Conservation (phyloP, 2,797 vertebrate genomes). For the Simalia tracyae region DNA sequence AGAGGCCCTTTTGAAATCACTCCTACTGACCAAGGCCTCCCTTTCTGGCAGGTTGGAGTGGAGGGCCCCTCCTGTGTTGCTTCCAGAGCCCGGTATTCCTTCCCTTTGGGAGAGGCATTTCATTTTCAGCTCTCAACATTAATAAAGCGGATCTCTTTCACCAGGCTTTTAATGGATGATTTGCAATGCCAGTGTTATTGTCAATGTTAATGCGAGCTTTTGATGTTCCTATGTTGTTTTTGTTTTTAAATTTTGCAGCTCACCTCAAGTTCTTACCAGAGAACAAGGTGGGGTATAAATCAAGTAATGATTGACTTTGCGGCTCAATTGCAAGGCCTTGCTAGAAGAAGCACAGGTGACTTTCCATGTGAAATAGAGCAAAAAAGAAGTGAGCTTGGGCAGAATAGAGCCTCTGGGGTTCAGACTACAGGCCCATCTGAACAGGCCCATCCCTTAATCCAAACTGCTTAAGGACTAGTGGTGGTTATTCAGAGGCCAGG, state of each 20-base stretch:
- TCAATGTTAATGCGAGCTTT: neutral
- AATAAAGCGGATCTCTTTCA: neutral
- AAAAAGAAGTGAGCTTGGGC: neutral
- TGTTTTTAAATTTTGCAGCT: neutral
- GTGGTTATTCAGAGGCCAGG: neutral
- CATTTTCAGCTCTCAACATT: neutral
- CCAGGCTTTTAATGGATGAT: neutral
- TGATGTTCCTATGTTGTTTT: neutral
- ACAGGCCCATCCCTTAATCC: neutral
- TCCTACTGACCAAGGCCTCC: no score
- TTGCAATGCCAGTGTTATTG: neutral
- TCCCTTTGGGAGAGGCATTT: neutral
- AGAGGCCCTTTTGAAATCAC: neutral
- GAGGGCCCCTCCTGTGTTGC: neutral
- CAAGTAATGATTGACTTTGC: neutral
- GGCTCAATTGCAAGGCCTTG: neutral
- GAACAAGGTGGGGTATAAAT: neutral
- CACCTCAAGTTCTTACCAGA: neutral
- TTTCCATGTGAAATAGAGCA: neutral
- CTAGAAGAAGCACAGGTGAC: neutral
- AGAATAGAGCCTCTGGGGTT: neutral
- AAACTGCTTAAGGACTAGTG: neutral
- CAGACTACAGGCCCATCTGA: neutral
- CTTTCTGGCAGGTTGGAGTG: fast-evolving
- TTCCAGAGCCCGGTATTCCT: neutral